Base-by-base conservation (phyloP, 2,797 vertebrate species). In the Capromys pilorides region DNA sequence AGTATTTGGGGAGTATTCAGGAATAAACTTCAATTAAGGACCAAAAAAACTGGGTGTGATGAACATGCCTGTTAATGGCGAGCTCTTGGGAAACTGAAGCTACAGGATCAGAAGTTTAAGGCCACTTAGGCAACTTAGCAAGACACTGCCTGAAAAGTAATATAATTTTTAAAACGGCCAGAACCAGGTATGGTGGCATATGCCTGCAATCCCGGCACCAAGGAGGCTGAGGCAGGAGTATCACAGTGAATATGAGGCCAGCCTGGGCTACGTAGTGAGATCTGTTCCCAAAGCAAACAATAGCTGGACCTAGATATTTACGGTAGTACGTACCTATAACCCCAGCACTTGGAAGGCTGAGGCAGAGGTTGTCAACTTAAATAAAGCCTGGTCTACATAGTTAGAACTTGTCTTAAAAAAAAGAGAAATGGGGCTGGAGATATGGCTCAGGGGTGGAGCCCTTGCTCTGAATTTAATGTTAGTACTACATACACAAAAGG, bases 21-120 rank as follows among this genome's bases (percentile, higher is more conserved):
- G 54, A 93, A 90, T 26, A 93, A 96, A n/a, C 21, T 88, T 91
- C 64, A 91, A 28, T 84, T 92, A 92, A 67, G 24, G 81, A 94
- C 80, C 85, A 96, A 87, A 96, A 28, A 51, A 51, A 33, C 28
- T 45, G 31, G 31, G 77, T 54, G 16, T 54, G 77, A 51, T 33
- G 49, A 54, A 54, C 77, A 54, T 19, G 49, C 77, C 10, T 54
- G 49, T 54, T 45, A 45, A 79, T 54, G 33, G 31, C 49, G 14
- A 79, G 77, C 77, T 77, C 73, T 49, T 49, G 73, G 41, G 41
- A 49, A 28, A 77, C 41, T 45, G 71, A 77, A 77, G 54, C 14
- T 57, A 57, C 14, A 77, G 7, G 14, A 77, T 31, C 13, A 31
- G 28, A 79, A 54, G 77, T 79, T 79, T 31, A 51, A 79, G 16